Evolutionary conservation across 1,140 invertebrate genomes (phyloP), one percentile per base, ranked within the genome.

Genomic region (Diploscapter pachys): DNA sequence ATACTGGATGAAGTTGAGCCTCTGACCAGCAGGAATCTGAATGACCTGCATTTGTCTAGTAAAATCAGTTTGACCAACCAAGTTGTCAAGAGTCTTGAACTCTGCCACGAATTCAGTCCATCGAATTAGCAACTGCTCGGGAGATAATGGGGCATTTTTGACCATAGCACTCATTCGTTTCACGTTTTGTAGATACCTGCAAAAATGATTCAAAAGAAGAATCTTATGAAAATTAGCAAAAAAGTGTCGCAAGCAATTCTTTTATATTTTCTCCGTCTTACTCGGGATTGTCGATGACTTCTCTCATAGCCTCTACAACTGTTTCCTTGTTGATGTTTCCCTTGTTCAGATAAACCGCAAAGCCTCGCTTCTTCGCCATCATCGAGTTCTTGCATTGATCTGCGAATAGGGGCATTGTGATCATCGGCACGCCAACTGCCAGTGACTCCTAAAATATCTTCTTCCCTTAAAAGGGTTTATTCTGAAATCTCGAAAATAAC

Each of bases 381-480:
- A 72, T 13, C 4, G 74, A 65, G 72, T 82, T 82, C 50, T 75
- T 71, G 0, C 68, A 71, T 55, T 82, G 81, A 48, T 82, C 81
- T 48, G 65, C 77, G 70, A 80, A 82, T 51, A 82, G 74, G 9
- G 78, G 77, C 64, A 82, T 79, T 0, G 77, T 81, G 4, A 82
- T 61, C 72, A 82, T 69, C 6, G 81, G 81, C 8, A 78, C 74
- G 6, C 78, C 79, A 65, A 78, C 63, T 65, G 68, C 71, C 13
- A 82, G 51, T 8, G 79, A 75, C 63, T 82, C 80, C 51, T 73
- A 59, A 49, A 77, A 54, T 31, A 13, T 31, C 31, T 31, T 31
- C 31, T 31, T 31, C 31, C 31, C 31, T 31, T 31, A 31, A 31
- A 31, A 31, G 31, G 0, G 1, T 31, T 31, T 31, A 31, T 31